phyloP scores from a whole-genome alignment of 2,888 invertebrate species.

The Nemotelus pantherinus region DNA sequence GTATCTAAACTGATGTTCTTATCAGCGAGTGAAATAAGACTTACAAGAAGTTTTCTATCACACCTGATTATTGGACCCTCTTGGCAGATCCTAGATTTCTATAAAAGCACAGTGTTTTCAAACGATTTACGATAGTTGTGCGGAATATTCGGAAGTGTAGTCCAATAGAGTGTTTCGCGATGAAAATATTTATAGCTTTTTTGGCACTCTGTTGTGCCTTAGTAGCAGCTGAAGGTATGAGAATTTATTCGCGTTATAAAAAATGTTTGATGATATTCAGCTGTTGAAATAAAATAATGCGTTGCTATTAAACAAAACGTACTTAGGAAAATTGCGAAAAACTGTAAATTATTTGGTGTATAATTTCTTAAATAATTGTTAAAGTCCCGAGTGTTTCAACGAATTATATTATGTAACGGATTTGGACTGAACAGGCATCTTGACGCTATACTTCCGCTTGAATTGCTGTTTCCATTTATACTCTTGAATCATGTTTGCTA shows the following conservation, averaged over 20 bases:
- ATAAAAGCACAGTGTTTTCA: slow-evolving; percentile 2
- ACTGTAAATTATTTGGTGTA: no score
- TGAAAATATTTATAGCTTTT: slow-evolving; percentile 20
- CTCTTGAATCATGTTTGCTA: no score
- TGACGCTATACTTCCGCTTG: no score
- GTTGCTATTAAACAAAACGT: no score
- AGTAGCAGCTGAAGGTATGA: slow-evolving; percentile 28
- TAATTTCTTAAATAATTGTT: no score
- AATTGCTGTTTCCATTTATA: no score
- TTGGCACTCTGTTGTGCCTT: slow-evolving; percentile 24
- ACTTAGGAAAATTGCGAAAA: no score
- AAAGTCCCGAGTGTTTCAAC: neutral
- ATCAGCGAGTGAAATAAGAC: slow-evolving; percentile 18
- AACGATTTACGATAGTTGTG: neutral
- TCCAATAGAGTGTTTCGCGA: slow-evolving; percentile 2
- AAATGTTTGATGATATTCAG: neutral
- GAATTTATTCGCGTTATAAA: neutral
- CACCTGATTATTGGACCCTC: neutral
- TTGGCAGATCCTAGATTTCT: neutral
- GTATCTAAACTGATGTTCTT: slow-evolving; percentile 14
- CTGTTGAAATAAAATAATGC: neutral
- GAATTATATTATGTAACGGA: neutral
- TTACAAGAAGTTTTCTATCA: slow-evolving; percentile 1
- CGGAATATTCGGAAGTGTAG: neutral
- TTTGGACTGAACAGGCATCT: no score